A percentile compares a stretch with the other conserved stretches of the same genome.
Evolutionary conservation across 2,888 invertebrate genomes (phyloP).

Genomic region (Exocentrus adspersus): DNA sequence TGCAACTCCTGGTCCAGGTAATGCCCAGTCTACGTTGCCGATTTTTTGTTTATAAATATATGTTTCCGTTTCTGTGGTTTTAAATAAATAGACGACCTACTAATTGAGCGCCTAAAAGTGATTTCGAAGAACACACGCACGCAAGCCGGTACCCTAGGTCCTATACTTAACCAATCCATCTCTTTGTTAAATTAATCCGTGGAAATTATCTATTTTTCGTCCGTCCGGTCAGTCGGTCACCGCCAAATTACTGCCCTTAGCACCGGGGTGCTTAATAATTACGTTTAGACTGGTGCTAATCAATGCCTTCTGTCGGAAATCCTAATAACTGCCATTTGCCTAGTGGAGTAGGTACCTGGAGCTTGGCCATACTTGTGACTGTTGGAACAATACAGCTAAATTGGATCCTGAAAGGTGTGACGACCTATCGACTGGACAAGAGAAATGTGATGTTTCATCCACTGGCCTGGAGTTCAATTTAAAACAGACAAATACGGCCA

Average conservation of each 20-base stretch:
- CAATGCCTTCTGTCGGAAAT: conserved; percentile 4
- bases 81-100: background rate
- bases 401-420: conserved; percentile 4
- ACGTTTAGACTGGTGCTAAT: conserved; percentile 9
- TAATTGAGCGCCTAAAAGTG: background rate
- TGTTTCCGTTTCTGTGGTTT: background rate
- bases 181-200: background rate
- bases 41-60: too few relatives aligned
- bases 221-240: background rate
- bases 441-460: too few relatives aligned
- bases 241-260: conserved; percentile 10
- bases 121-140: background rate
- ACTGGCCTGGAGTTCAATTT: too few relatives aligned
- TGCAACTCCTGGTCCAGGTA: too few relatives aligned
- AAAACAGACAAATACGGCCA: too few relatives aligned
- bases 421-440: too few relatives aligned
- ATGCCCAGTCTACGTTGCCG: too few relatives aligned
- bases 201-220: background rate
- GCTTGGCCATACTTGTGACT: background rate
- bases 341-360: conserved; percentile 2
- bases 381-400: background rate
- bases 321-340: conserved; percentile 4
- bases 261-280: conserved; percentile 7
- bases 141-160: background rate
- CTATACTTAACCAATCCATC: background rate